Base-by-base conservation (phyloP, 2,888 invertebrate species). In the Ptycholaimellus sp. region DNA sequence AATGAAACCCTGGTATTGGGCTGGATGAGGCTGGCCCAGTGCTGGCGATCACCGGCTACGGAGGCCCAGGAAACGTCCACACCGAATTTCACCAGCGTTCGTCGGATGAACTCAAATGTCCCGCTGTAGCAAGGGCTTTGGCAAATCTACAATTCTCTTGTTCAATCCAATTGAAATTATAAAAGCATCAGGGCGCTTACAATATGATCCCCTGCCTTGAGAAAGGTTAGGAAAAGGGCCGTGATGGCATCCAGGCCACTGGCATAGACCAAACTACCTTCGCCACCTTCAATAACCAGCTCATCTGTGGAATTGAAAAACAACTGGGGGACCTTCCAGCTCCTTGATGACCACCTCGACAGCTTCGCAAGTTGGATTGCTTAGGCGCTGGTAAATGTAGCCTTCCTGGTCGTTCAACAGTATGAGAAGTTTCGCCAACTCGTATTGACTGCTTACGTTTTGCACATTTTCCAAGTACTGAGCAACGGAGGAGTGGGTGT, bases 1-100 rank as follows among this genome's bases (percentile, higher is more conserved):
- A n/a, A n/a, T n/a, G n/a, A n/a, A 3, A 58, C 57, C 51, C 49
- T 57, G 2, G 61, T 61, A 39, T 59, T 59, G 5, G 51, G 41
- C 36, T 49, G 49, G 30, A 59, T 47, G 2, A 43, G 37, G n/a
- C n/a, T n/a, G n/a, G n/a, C n/a, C n/a, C n/a, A n/a, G n/a, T n/a
- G n/a, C n/a, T n/a, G n/a, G n/a, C n/a, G n/a, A n/a, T n/a, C n/a
- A n/a, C n/a, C n/a, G n/a, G n/a, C n/a, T n/a, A n/a, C n/a, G n/a
- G n/a, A n/a, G n/a, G n/a, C 52, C 40, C 45, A 48, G 2, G 49
- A 45, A 3, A 49, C 43, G 31, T 56, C 52, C 3, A 60, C 49
- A 7, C 52, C 52, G 43, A 49, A 58, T 36, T 49, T 45, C 2
- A 46, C 39, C 29, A 54, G 35, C 16, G 54, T 47, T 16, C 51